Conservation (phyloP, 2,797 vertebrate genomes). For the Sylvilagus floridanus region DNA sequence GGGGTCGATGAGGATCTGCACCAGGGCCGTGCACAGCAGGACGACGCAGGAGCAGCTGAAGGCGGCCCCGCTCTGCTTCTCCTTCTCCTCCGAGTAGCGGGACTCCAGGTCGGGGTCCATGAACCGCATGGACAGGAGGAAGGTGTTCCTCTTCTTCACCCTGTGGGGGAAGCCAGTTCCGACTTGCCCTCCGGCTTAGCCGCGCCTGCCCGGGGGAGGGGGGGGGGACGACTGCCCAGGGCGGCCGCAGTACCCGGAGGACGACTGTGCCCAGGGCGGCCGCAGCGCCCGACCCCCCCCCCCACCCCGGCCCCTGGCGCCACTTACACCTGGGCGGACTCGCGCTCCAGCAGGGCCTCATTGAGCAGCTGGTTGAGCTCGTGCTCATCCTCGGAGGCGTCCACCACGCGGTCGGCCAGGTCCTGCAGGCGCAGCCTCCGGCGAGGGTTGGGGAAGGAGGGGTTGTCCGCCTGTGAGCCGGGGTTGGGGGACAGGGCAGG, state of each 20-base stretch:
- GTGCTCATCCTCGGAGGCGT: slow-evolving; percentile 95
- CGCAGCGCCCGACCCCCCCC: no score
- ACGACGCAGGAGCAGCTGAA: slow-evolving; percentile 95
- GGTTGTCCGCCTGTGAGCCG: slow-evolving; percentile 93
- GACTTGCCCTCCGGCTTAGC: background rate
- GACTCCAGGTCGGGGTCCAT: slow-evolving; percentile 93
- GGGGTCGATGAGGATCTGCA: slow-evolving; percentile 95
- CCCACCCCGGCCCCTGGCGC: accelerated
- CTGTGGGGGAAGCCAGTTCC: slow-evolving; percentile 82
- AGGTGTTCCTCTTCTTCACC: slow-evolving; percentile 92
- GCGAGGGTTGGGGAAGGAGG: slow-evolving; percentile 96
- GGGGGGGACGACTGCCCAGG: no score
- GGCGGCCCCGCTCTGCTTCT: slow-evolving; percentile 94
- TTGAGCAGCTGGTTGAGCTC: slow-evolving; percentile 94
- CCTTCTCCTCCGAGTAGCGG: slow-evolving; percentile 95
- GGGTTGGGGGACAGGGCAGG: background rate
- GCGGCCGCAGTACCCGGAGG: no score
- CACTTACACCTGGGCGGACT: slow-evolving; percentile 93
- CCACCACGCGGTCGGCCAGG: slow-evolving; percentile 92
- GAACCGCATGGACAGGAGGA: slow-evolving; percentile 92
- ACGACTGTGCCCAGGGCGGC: no score
- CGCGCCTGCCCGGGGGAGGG: accelerated
- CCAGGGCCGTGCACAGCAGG: slow-evolving; percentile 92
- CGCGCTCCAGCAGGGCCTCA: slow-evolving; percentile 94
- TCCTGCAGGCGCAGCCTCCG: slow-evolving; percentile 92